Conservation (phyloP, 2,797 vertebrate species). For the Crocodylus rhombifer region DNA sequence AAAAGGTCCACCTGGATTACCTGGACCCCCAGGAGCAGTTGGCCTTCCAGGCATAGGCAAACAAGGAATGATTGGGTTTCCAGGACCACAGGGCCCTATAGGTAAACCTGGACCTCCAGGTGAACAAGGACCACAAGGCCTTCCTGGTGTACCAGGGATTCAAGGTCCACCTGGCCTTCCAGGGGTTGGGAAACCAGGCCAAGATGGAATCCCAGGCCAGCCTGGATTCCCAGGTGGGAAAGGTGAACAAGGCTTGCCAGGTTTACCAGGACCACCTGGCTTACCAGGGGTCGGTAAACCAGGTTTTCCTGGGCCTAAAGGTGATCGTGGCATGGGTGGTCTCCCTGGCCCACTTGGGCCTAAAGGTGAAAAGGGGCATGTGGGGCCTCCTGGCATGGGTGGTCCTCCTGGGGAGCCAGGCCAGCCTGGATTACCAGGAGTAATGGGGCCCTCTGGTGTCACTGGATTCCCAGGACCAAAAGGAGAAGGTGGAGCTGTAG, state of each 20-base stretch:
- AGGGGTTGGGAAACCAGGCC: slow-evolving; percentile 92
- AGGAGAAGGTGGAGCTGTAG: slow-evolving; percentile 88
- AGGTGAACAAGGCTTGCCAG: slow-evolving; percentile 90
- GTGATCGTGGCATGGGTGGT: slow-evolving; percentile 90
- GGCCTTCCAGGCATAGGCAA: slow-evolving; percentile 91
- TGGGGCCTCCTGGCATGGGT: slow-evolving; percentile 87
- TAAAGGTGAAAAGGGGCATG: slow-evolving; percentile 92
- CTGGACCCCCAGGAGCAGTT: slow-evolving; percentile 87
- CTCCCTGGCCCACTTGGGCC: slow-evolving; percentile 87
- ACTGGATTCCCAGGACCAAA: slow-evolving; percentile 92
- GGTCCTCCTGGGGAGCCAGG: slow-evolving; percentile 90
- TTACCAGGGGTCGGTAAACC: slow-evolving; percentile 92
- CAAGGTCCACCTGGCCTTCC: slow-evolving; percentile 89
- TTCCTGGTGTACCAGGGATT: slow-evolving; percentile 86
- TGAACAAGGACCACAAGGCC: slow-evolving; percentile 87
- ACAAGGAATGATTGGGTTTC: slow-evolving; percentile 90
- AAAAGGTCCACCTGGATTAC: slow-evolving; percentile 89
- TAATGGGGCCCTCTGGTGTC: slow-evolving; percentile 89
- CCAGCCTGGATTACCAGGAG: slow-evolving; percentile 90
- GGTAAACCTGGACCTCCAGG: slow-evolving; percentile 91
- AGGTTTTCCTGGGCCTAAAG: slow-evolving; percentile 92
- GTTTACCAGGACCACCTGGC: slow-evolving; percentile 91
- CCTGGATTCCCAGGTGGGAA: slow-evolving; percentile 90
- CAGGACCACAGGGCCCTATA: slow-evolving; percentile 89
- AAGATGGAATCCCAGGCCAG: slow-evolving; percentile 91